A percentile compares a stretch with the other conserved stretches of the same genome.
phyloP scores from a whole-genome alignment of 2,113 vertebrate genomes.

The Sinosuthora webbiana region DNA sequence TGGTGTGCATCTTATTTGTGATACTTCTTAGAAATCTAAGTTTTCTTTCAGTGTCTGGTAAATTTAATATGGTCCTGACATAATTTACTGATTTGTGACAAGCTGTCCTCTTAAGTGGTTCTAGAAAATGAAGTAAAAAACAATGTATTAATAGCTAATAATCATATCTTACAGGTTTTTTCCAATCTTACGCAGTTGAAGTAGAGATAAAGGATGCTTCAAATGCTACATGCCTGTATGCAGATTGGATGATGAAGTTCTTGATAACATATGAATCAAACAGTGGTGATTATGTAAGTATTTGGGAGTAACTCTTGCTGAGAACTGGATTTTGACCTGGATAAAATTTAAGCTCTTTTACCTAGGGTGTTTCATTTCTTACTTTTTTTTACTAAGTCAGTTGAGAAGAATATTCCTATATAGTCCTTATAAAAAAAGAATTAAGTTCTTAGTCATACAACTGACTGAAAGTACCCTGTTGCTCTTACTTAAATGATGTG shows the following conservation, averaged over 20 bases:
- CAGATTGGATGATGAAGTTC: constrained; percentile 79
- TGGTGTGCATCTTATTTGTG: background rate
- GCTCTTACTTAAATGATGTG: background rate
- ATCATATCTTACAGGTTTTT: constrained; percentile 64
- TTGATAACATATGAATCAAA: constrained; percentile 74
- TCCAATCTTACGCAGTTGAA: constrained; percentile 68
- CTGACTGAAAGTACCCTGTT: background rate
- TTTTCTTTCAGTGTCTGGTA: background rate
- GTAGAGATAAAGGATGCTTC: constrained; percentile 69
- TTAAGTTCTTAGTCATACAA: background rate
- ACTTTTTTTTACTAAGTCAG: background rate
- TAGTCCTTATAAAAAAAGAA: background rate
- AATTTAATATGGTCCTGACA: background rate
- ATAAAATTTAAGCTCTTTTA: background rate
- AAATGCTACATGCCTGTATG: constrained; percentile 79
- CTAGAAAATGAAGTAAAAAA: background rate
- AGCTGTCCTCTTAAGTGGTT: background rate
- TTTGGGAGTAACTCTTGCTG: background rate
- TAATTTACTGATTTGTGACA: background rate
- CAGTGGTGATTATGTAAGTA: constrained; percentile 74
- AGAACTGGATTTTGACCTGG: background rate
- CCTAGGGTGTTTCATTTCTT: background rate
- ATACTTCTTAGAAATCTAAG: background rate
- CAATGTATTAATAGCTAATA: background rate
- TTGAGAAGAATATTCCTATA: background rate